These are phyloP conservation scores for Picathartes gymnocephalus DNA, from an alignment of 2,113 vertebrate genomes.

Conservation along the genomic window DNA sequence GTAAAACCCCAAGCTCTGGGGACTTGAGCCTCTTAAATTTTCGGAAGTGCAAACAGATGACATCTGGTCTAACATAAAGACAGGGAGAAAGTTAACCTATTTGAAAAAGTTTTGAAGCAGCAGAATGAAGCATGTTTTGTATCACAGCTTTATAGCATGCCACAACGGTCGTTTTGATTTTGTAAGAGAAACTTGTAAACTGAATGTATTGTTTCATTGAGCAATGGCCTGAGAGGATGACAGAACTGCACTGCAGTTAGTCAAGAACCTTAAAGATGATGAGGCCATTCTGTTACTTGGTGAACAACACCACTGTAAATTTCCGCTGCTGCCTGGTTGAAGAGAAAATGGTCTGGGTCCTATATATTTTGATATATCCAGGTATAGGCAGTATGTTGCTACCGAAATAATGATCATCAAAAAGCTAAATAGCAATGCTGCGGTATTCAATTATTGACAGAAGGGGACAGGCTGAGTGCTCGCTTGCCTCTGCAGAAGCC, in stretches of 20 bases:
- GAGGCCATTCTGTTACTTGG: background rate
- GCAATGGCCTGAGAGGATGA: background rate
- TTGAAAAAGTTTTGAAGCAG: background rate
- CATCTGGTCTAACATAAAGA: constrained; percentile 1
- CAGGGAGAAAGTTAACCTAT: background rate
- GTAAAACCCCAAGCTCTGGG: background rate
- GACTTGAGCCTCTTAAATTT: background rate
- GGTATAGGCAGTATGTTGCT: background rate
- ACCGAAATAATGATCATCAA: background rate
- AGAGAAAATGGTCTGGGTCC: background rate
- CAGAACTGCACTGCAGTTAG: background rate
- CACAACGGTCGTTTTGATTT: background rate
- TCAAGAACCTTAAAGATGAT: background rate
- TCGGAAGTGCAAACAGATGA: background rate
- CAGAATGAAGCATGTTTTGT: background rate
- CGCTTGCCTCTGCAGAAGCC: background rate
- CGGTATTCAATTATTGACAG: background rate
- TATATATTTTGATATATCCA: background rate
- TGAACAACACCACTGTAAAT: background rate
- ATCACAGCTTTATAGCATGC: background rate
- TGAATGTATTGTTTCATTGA: background rate
- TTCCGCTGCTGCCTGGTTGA: background rate
- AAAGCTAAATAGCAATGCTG: background rate
- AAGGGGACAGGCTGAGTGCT: background rate
- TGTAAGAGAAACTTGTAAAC: background rate